Percentiles rank a stretch among this genome's conserved stretches.
phyloP scores from a whole-genome alignment of 2,888 invertebrate species.

The Opisthograptis luteolata region DNA sequence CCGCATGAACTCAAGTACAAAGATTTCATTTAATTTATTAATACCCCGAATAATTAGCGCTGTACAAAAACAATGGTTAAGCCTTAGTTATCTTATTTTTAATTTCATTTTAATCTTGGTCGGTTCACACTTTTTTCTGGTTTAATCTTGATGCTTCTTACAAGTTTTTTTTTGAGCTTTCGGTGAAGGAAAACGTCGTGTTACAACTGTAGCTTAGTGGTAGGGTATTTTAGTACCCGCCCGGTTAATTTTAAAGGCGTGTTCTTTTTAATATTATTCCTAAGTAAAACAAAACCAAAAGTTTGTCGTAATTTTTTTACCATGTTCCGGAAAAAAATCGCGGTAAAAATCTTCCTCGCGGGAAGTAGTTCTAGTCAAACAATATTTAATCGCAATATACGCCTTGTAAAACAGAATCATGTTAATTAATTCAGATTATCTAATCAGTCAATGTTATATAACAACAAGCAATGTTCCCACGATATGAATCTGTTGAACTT shows the following conservation, averaged over 20 bases:
- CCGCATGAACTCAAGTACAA: not conserved
- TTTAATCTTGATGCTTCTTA: not conserved
- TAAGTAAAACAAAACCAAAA: too few relatives aligned
- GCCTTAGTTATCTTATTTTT: not conserved
- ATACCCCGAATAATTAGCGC: not conserved
- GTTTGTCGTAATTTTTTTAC: too few relatives aligned
- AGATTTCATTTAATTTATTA: not conserved
- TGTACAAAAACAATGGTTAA: slow-evolving; percentile 2
- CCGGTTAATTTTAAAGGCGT: too few relatives aligned
- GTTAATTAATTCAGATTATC: slow-evolving; percentile 26
- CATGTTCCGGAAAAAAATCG: too few relatives aligned
- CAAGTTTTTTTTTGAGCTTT: not conserved
- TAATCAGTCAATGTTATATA: slow-evolving; percentile 36
- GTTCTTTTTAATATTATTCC: too few relatives aligned
- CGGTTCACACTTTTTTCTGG: slow-evolving; percentile 23
- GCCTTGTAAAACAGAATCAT: not conserved
- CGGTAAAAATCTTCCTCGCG: too few relatives aligned
- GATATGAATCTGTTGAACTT: slow-evolving; percentile 54
- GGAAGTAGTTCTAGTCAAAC: too few relatives aligned
- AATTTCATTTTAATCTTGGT: slow-evolving; percentile 2
- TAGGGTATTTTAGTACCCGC: too few relatives aligned
- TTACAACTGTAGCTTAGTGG: too few relatives aligned
- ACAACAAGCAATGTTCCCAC: slow-evolving; percentile 49
- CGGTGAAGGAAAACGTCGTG: too few relatives aligned
- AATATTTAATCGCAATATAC: too few relatives aligned